Evolutionary conservation across 2,888 invertebrate species (phyloP).

Genomic region (Neoaliturus tenellus): DNA sequence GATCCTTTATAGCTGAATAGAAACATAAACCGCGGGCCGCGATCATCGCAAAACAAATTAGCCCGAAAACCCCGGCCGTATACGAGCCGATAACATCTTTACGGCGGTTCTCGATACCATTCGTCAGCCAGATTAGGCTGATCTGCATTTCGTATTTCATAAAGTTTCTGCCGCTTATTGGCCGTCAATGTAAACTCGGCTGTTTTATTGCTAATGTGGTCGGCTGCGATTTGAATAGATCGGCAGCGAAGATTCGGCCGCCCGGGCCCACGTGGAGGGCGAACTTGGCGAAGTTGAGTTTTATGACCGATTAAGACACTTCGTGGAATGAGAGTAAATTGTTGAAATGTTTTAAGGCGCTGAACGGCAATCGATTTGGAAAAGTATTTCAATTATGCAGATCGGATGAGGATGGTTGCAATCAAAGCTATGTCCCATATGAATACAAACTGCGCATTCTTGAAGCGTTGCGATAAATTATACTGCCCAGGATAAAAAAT

Average conservation of each 20-base stretch:
- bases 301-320: background rate
- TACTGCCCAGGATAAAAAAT: no score
- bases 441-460: no score
- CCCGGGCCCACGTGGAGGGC: background rate
- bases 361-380: no score
- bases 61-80: background rate
- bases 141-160: constrained; percentile 35
- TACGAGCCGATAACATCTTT: constrained; percentile 30
- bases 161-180: background rate
- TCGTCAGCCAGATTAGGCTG: constrained; percentile 14
- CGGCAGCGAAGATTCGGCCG: background rate
- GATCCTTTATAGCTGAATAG: constrained; percentile 37
- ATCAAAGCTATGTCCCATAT: no score
- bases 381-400: no score
- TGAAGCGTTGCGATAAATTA: no score
- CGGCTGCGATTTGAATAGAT: constrained; percentile 14
- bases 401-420: no score
- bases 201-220: constrained; percentile 3
- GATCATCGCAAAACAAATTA: constrained; percentile 32
- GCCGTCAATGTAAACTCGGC: constrained; percentile 29
- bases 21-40: constrained; percentile 24
- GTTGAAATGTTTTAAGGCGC: no score
- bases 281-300: background rate
- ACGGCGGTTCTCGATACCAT: constrained; percentile 23
- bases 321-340: no score